Percentiles rank a stretch among this genome's conserved stretches.
Conservation (phyloP, 2,797 vertebrate genomes). For the Myotis daubentonii region DNA sequence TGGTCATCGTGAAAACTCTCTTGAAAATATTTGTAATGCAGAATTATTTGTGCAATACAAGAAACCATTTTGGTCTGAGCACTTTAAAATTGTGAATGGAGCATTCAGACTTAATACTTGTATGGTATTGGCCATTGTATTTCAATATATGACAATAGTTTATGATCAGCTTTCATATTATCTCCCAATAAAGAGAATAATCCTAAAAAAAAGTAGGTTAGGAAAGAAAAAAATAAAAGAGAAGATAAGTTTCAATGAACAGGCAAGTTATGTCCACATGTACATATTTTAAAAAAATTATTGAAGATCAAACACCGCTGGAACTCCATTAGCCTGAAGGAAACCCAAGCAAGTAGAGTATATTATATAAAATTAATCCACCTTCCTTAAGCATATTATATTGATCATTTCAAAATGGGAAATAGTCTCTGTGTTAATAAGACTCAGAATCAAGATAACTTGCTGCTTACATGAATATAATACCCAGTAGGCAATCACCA, state of each 20-base stretch:
- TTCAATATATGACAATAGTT: too few species aligned
- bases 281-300: neutral
- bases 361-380: neutral
- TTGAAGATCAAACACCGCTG: neutral
- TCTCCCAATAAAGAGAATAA: too few species aligned
- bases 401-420: neutral
- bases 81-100: neutral
- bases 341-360: neutral
- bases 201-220: too few species aligned
- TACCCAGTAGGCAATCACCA: accelerated
- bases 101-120: neutral
- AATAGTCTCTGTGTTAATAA: neutral
- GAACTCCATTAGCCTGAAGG: neutral
- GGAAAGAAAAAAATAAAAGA: too few species aligned
- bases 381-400: neutral
- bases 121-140: neutral
- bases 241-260: neutral
- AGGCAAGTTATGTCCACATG: neutral
- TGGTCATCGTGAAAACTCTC: neutral
- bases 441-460: neutral
- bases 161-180: too few species aligned
- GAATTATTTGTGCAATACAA: neutral
- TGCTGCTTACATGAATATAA: neutral
- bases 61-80: neutral
- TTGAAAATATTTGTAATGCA: neutral